Conservation (phyloP, 2,888 invertebrate species). For the Anoncus sp. region DNA sequence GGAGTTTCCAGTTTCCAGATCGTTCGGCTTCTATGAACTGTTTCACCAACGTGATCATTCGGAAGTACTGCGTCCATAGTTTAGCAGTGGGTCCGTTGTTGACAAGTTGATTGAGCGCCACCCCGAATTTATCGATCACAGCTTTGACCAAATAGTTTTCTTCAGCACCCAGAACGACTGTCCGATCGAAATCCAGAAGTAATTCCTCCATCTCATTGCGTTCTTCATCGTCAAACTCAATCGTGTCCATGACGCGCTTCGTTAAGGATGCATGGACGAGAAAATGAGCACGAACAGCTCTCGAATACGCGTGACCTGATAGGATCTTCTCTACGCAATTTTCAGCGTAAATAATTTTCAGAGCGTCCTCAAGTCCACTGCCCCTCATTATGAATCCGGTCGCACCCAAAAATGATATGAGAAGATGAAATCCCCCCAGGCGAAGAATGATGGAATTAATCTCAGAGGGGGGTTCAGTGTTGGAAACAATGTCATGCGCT, state of each 20-base stretch:
- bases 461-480: background rate
- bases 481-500: slow-evolving; percentile 10
- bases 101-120: slow-evolving; percentile 54
- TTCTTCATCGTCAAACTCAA: slow-evolving; percentile 52
- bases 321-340: slow-evolving; percentile 70
- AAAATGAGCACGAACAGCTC: slow-evolving; percentile 70
- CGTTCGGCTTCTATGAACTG: background rate
- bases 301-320: slow-evolving; percentile 70
- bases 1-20: slow-evolving; percentile 1
- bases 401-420: slow-evolving; percentile 50
- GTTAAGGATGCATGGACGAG: slow-evolving; percentile 65
- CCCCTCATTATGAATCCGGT: slow-evolving; percentile 21
- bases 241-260: slow-evolving; percentile 52
- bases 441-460: slow-evolving; percentile 3
- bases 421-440: slow-evolving; percentile 58
- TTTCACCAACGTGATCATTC: slow-evolving; percentile 2
- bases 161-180: slow-evolving; percentile 16
- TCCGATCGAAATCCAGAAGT: slow-evolving; percentile 22
- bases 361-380: slow-evolving; percentile 65
- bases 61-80: slow-evolving; percentile 69
- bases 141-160: slow-evolving; percentile 27
- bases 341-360: slow-evolving; percentile 64
- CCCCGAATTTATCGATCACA: slow-evolving; percentile 57
- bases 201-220: slow-evolving; percentile 40
- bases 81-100: slow-evolving; percentile 67